A percentile compares a stretch with the other conserved stretches of the same genome.
Conservation (phyloP, 2,888 invertebrate genomes). For the Philereme transversata region DNA sequence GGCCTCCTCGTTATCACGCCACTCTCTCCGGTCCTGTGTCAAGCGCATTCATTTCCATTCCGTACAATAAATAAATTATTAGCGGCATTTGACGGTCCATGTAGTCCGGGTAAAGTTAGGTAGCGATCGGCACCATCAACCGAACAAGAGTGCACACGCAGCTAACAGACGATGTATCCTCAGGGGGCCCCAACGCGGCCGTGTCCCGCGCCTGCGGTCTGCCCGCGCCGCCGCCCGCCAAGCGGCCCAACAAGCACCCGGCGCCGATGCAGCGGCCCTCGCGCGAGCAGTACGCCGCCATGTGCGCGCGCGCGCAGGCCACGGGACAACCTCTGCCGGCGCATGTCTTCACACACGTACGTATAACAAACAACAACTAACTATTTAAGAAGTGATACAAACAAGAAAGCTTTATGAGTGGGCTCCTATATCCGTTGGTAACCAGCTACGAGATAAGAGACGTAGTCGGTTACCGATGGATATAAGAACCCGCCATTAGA, state of each 20-base stretch:
- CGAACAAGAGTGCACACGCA: not conserved
- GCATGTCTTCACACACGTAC: slow-evolving; percentile 86
- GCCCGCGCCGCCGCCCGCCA: slow-evolving; percentile 87
- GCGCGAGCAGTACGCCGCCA: slow-evolving; percentile 88
- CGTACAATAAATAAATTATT: no score
- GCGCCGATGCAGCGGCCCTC: slow-evolving; percentile 88
- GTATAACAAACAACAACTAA: slow-evolving; percentile 42
- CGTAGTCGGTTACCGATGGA: no score
- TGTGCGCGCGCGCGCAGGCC: slow-evolving; percentile 87
- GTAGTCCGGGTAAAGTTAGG: not conserved
- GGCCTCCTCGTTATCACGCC: no score
- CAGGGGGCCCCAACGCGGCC: slow-evolving; percentile 45
- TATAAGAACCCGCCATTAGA: no score
- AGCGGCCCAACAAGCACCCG: slow-evolving; percentile 91
- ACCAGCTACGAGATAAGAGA: no score
- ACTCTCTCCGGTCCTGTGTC: no score
- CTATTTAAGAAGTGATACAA: no score
- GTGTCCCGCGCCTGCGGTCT: slow-evolving; percentile 57
- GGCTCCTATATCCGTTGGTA: no score
- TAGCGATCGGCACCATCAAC: not conserved
- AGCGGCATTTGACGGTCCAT: not conserved
- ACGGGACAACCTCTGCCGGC: slow-evolving; percentile 88
- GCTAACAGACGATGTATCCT: slow-evolving; percentile 4
- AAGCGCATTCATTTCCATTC: no score
- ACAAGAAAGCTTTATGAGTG: no score